These are phyloP conservation scores for Petrocephalus schoutedeni DNA, from an alignment of 2,797 vertebrate genomes.

Conservation along the genomic window DNA sequence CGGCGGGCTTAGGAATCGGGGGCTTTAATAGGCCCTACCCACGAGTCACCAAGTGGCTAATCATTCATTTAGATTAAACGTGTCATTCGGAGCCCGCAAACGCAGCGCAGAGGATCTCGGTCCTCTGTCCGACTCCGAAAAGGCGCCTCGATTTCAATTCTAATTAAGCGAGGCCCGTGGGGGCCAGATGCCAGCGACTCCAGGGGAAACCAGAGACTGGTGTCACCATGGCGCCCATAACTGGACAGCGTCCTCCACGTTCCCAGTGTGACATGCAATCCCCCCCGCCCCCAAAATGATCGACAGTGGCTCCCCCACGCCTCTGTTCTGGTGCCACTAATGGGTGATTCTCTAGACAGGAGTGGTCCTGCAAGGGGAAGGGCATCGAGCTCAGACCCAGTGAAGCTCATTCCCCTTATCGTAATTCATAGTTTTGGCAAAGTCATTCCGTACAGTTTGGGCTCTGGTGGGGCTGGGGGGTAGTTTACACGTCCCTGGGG, in stretches of 20 bases:
- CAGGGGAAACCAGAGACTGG: neutral
- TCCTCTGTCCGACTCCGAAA: neutral
- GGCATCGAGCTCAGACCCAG: neutral
- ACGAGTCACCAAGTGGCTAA: neutral
- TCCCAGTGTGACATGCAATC: neutral
- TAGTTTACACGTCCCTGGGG: neutral
- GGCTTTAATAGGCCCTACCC: neutral
- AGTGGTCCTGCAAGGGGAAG: neutral
- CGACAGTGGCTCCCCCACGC: neutral
- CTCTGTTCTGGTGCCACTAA: neutral
- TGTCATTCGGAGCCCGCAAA: neutral
- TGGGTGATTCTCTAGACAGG: neutral
- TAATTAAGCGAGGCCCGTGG: neutral
- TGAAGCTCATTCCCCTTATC: neutral
- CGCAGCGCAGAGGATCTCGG: neutral
- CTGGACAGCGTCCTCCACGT: neutral
- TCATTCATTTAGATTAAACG: slow-evolving; percentile 16
- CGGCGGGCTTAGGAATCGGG: neutral
- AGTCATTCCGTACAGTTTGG: neutral
- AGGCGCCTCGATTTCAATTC: neutral
- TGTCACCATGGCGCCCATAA: neutral
- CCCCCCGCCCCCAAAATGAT: neutral
- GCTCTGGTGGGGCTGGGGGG: neutral
- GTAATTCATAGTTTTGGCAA: neutral
- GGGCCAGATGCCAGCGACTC: neutral